Evolutionary conservation across 2,797 vertebrate genomes (phyloP).

Genomic region (Paguma larvata): DNA sequence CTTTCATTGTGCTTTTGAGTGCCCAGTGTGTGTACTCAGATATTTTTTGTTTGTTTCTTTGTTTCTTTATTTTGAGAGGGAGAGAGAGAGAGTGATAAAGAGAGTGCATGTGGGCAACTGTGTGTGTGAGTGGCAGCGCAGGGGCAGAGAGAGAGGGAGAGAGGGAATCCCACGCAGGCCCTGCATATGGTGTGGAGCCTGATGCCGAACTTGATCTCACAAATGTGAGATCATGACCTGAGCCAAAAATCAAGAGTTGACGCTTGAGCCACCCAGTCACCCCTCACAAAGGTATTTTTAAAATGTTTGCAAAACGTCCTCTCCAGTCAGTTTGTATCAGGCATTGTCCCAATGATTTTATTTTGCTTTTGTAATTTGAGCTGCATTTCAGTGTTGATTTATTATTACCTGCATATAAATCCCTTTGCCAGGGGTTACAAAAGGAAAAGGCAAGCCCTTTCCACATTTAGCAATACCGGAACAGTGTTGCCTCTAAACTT

Average conservation of each 20-base stretch:
- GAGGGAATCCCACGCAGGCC: too few species aligned
- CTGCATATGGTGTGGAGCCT: too few species aligned
- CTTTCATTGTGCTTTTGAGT: background rate
- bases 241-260: too few species aligned
- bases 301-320: background rate
- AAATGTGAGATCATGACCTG: too few species aligned
- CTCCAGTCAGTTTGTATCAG: background rate
- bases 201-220: too few species aligned
- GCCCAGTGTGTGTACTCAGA: background rate
- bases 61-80: too few species aligned
- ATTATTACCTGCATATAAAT: background rate
- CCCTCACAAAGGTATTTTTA: background rate
- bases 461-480: background rate
- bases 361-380: conserved; percentile 50
- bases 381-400: conserved; percentile 13
- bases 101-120: too few species aligned
- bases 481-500: background rate
- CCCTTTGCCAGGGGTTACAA: background rate
- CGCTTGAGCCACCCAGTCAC: too few species aligned
- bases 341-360: conserved; percentile 17
- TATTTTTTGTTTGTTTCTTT: background rate
- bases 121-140: too few species aligned
- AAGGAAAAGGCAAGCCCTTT: conserved; percentile 36
- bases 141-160: too few species aligned
- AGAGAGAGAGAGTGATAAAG: too few species aligned